Evolutionary conservation across 2,888 invertebrate species (phyloP), one percentile per base, ranked within the genome.

Genomic region (Pristionchus maxplancki): DNA sequence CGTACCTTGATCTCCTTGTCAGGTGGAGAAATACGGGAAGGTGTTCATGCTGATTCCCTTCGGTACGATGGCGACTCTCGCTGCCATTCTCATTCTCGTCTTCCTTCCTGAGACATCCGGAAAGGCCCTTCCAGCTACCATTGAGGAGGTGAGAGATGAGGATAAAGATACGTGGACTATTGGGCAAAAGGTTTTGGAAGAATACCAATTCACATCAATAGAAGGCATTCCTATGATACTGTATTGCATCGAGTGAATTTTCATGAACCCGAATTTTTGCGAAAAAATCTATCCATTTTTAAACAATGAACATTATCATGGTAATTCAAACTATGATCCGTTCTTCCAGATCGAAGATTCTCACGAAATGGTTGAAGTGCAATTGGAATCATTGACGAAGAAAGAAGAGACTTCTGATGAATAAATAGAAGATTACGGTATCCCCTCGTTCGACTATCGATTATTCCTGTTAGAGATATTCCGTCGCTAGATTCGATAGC

Each of bases 51-150:
- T 94, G 37, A 89, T 94, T 62, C 94, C 94, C 31, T 94, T 94
- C 88, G 93, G 94, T 28, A 88, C 89, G 11, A 74, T 93, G 89
- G 93, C 92, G 1, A 88, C 93, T 20, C 37, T 90, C 1, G 94
- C 94, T n/a, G 92, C 91, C n/a, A 40, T 93, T 48, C 89, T 93
- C 34, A 92, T 93, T 8, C 31, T 93, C 13, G 50, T 94, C 28
- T 91, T 93, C 84, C 89, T 95, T 64, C 94, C 94, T 11, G 94
- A 94, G 89, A 95, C 94, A 0, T 91, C 91, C 89, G 94, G 94
- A 62, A 91, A 90, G 85, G 90, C 91, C 15, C 90, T 94, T 15
- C 92, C 92, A 13, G 94, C 95, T 88, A 92, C 93, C 9, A 93
- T 94, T 50, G 91, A 93, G 31, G 93, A 94, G 88, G 91, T 93